phyloP scores from a whole-genome alignment of 1,140 invertebrate genomes.

The Pseudoatta argentina region DNA sequence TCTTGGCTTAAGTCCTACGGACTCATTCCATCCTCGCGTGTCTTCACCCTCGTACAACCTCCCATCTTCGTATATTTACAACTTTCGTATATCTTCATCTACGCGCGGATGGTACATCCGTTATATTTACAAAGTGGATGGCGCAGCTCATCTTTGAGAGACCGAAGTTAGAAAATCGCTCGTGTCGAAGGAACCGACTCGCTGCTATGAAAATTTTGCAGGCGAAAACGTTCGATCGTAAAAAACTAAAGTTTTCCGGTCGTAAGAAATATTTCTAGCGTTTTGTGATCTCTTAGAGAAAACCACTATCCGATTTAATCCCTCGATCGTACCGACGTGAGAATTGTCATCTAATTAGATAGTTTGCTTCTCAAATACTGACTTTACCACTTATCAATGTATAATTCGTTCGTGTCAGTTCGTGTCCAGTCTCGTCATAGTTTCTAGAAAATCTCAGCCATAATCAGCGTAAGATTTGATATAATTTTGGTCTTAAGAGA shows the following conservation, averaged over 20 bases:
- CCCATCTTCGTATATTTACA: slow-evolving; percentile 49
- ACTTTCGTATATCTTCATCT: slow-evolving; percentile 24
- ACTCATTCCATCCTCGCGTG: neutral
- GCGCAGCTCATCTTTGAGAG: slow-evolving; percentile 15
- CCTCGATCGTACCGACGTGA: neutral
- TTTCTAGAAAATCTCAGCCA: neutral
- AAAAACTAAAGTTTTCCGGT: neutral
- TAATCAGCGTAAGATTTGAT: neutral
- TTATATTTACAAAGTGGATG: slow-evolving; percentile 53
- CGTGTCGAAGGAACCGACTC: neutral
- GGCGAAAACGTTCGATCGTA: neutral
- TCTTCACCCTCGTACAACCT: neutral
- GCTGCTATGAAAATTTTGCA: neutral
- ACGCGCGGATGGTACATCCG: slow-evolving; percentile 12
- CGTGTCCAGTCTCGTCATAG: neutral
- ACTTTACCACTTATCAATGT: neutral
- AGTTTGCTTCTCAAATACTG: neutral
- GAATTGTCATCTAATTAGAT: slow-evolving; percentile 3
- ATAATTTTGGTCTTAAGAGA: slow-evolving; percentile 5
- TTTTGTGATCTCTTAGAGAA: neutral
- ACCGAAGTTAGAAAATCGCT: neutral
- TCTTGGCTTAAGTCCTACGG: slow-evolving; percentile 52
- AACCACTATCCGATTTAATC: neutral
- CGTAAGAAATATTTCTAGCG: neutral
- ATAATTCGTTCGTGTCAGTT: neutral